Percentiles rank a stretch among this genome's conserved stretches.
These are phyloP conservation scores for Muraenolepis orangiensis DNA, from an alignment of 2,797 vertebrate species.

Conservation along the genomic window DNA sequence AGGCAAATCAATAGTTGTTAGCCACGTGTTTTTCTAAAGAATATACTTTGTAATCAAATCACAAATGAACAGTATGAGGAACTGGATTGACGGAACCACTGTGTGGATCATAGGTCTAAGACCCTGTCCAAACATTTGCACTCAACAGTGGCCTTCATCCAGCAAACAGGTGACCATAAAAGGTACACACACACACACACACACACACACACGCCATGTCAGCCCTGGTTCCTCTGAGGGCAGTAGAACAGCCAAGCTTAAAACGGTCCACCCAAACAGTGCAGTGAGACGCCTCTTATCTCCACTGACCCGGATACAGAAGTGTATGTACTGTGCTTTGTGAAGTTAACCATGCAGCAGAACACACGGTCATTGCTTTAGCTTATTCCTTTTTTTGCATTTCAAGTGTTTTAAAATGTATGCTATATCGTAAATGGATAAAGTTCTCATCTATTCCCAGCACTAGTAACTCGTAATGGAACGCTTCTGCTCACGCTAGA, in stretches of 20 bases:
- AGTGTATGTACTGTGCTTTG: conserved; percentile 48
- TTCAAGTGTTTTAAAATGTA: conserved; percentile 34
- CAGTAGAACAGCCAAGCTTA: not conserved
- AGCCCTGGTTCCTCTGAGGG: not conserved
- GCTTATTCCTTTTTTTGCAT: conserved; percentile 24
- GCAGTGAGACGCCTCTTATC: conserved; percentile 22
- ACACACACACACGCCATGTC: conserved; percentile 2
- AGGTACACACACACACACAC: no score
- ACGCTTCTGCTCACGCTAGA: conserved; percentile 27
- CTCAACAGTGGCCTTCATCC: conserved; percentile 18
- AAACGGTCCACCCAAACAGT: conserved; percentile 23
- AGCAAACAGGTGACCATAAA: conserved; percentile 9
- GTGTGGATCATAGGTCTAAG: conserved; percentile 19
- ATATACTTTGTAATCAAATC: conserved; percentile 25
- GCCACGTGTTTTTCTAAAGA: conserved; percentile 41
- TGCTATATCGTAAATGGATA: conserved; percentile 43
- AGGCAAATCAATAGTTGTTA: conserved; percentile 34
- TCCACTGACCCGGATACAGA: conserved; percentile 26
- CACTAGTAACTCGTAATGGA: conserved; percentile 19
- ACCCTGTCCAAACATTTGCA: conserved; percentile 11
- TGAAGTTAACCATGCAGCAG: conserved; percentile 25
- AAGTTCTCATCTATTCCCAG: conserved; percentile 56
- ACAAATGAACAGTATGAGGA: conserved; percentile 23
- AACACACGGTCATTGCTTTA: conserved; percentile 21
- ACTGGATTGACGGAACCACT: conserved; percentile 10